Evolutionary conservation across 1,140 invertebrate genomes (phyloP), one percentile per base, ranked within the genome.

Genomic region (Pogonomyrmex barbatus): DNA sequence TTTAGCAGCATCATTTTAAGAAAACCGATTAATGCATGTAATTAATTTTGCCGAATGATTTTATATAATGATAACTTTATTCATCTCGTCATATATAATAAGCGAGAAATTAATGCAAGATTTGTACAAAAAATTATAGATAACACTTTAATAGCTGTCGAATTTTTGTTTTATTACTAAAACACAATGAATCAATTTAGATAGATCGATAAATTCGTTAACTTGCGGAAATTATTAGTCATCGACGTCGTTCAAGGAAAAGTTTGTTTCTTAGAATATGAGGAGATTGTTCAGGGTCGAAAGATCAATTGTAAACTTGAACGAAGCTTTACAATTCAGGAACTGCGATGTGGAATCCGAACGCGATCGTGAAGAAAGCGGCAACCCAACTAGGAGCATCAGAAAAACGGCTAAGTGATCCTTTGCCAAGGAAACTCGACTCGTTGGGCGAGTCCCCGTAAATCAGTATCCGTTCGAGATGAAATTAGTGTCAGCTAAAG

Each of bases 401-500:
- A 85, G 75, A 90, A 87, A 86, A 89, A 87, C 75, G 63, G 39
- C 56, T 87, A 84, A 54, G 56, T 36, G 56, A 86, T 56, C 70
- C 79, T 50, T 54, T 50, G 81, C 58, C 68, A 63, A 75, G 68
- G 82, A 88, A 90, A 90, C 85, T 58, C 73, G 73, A 89, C 88
- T 90, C 54, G 77, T 36, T 73, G 85, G 71, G 87, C 82, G 58
- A 90, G 77, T 88, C 86, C 47, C 52, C 88, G 82, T 90, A 90
- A 90, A 90, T 90, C 88, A 90, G 81, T 71, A 89, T 90, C 77
- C 65, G 52, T 78, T 85, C 77, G 79, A 47, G 82, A 88, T 89
- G 77, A 90, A 90, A 90, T 88, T 90, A 90, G 78, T 79, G 88
- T 89, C 89, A 82, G 76, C 56, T 86, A 83, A 70, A 77, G 68